These are phyloP conservation scores for Antechinus stuartii DNA, from an alignment of 2,113 vertebrate species.

Conservation along the genomic window DNA sequence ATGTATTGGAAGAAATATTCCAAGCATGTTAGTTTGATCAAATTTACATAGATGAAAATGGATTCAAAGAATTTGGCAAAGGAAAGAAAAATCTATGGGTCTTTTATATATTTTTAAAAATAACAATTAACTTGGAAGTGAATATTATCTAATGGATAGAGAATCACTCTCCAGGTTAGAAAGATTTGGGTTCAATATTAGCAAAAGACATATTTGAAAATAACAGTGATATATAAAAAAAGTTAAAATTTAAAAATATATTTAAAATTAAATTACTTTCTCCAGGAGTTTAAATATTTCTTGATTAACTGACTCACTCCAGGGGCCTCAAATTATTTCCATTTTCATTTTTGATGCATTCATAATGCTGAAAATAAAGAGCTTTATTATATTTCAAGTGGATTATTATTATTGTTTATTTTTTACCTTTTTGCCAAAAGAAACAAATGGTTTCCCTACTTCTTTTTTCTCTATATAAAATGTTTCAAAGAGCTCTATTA, in stretches of 20 bases:
- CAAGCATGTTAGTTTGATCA: neutral
- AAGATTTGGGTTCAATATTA: neutral
- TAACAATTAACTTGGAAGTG: neutral
- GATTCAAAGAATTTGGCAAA: neutral
- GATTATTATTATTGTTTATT: constrained; percentile 3
- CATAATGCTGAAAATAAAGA: constrained; percentile 35
- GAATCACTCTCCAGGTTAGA: neutral
- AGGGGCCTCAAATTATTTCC: constrained; percentile 33
- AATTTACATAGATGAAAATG: neutral
- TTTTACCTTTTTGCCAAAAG: constrained; percentile 31
- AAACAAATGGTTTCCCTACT: constrained; percentile 47
- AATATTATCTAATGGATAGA: neutral
- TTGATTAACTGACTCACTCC: neutral
- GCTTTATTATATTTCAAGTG: constrained; percentile 31
- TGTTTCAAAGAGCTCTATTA: constrained; percentile 72
- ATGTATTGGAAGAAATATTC: neutral
- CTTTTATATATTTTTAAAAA: neutral
- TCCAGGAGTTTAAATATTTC: neutral
- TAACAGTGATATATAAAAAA: neutral
- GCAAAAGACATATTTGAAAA: neutral
- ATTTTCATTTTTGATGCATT: constrained; percentile 38
- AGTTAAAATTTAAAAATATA: neutral
- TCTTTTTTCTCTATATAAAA: constrained; percentile 71
- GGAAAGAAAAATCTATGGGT: neutral
- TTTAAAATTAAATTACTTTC: neutral